Conservation (phyloP, 30 jellyfish, hydroid and myxozoan species). For the Aurelia aurita complex sp. Pacific region DNA sequence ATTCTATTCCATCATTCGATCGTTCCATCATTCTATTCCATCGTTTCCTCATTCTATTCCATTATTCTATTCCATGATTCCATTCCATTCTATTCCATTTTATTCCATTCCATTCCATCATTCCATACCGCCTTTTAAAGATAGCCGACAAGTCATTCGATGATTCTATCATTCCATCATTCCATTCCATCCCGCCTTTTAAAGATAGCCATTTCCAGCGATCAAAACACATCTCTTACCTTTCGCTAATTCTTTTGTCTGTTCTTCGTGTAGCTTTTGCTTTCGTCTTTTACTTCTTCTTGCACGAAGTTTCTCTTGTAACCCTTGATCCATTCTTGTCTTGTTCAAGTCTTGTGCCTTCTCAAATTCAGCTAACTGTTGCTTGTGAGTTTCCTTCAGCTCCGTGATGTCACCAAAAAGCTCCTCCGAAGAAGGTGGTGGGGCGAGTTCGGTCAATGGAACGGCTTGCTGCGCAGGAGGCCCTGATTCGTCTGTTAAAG, state of each 20-base stretch:
- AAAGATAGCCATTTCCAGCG: neutral
- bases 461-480: conserved; percentile 71
- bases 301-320: conserved; percentile 72
- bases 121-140: neutral
- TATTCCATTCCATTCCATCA: neutral
- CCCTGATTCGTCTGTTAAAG: conserved; percentile 43
- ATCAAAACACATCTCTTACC: neutral
- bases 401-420: conserved; percentile 79
- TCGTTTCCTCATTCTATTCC: too few species aligned
- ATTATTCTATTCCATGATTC: too few species aligned
- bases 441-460: conserved; percentile 91
- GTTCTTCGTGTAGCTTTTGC: conserved; percentile 67
- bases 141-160: neutral
- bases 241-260: conserved; percentile 31
- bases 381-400: conserved; percentile 60
- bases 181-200: neutral
- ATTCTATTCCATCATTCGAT: too few species aligned
- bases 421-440: conserved; percentile 85
- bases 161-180: neutral
- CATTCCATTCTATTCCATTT: too few species aligned
- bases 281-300: conserved; percentile 72
- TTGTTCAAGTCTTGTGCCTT: conserved; percentile 78
- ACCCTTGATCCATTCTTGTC: conserved; percentile 76
- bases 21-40: too few species aligned
- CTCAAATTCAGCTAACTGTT: conserved; percentile 81